Evolutionary conservation across 2,888 invertebrate species (phyloP).

Genomic region (Cosmorhoe ocellata): DNA sequence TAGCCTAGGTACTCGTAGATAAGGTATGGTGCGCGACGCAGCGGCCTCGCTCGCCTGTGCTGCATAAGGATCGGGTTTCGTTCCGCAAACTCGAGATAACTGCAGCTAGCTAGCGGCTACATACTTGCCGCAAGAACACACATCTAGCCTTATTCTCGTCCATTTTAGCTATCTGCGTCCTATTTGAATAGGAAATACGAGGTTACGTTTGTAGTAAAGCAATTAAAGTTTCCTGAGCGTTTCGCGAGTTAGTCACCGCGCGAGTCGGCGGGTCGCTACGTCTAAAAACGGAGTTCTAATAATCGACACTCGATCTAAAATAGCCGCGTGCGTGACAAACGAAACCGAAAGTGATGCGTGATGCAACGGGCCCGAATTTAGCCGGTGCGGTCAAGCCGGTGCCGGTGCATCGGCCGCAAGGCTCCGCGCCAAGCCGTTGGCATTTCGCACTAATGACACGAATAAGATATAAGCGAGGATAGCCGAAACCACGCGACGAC

Average conservation of each 20-base stretch:
- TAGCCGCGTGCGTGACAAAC: slow-evolving; percentile 78
- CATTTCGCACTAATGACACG: slow-evolving; percentile 82
- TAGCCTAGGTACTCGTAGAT: slow-evolving; percentile 25
- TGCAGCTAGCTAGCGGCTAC: slow-evolving; percentile 55
- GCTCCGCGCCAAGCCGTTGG: slow-evolving; percentile 71
- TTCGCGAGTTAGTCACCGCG: slow-evolving; percentile 59
- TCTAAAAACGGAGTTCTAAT: slow-evolving; percentile 77
- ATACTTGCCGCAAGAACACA: slow-evolving; percentile 65
- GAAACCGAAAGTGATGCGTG: slow-evolving; percentile 80
- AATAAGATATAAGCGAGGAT: slow-evolving; percentile 80
- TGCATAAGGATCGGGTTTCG: slow-evolving; percentile 73
- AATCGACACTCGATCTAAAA: slow-evolving; percentile 79
- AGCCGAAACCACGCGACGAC: slow-evolving; percentile 40
- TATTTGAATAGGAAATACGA: slow-evolving; percentile 70
- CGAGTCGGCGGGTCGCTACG: slow-evolving; percentile 51
- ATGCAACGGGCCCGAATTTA: slow-evolving; percentile 80
- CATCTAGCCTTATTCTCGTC: slow-evolving; percentile 63
- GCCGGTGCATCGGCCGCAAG: slow-evolving; percentile 76
- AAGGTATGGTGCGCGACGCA: slow-evolving; percentile 39
- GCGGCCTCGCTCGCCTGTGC: slow-evolving; percentile 70
- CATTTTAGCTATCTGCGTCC: slow-evolving; percentile 57
- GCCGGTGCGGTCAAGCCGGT: slow-evolving; percentile 66
- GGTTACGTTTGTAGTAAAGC: slow-evolving; percentile 58
- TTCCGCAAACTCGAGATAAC: slow-evolving; percentile 79
- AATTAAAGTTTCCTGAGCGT: slow-evolving; percentile 58